Evolutionary conservation across 2,797 vertebrate species (phyloP), one percentile per base, ranked within the genome.

Genomic region (Xenopus petersii): DNA sequence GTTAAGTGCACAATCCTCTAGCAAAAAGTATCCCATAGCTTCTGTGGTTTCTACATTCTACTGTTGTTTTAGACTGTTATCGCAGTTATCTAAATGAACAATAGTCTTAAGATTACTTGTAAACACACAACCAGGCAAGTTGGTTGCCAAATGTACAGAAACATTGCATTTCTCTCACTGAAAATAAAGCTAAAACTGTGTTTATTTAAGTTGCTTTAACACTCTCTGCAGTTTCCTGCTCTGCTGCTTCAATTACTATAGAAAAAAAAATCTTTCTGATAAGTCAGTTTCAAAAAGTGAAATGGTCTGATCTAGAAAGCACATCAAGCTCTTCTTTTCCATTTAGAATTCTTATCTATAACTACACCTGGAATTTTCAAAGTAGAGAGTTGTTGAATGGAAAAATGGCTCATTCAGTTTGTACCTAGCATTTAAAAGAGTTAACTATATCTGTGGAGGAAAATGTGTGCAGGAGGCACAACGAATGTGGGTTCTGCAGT

Each of bases 291-390:
- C 74, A 78, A 75, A 71, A 83, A 83, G 55, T 77, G 81, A 81
- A 87, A 86, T 80, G 79, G 82, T 81, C 75, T 70, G 76, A 79
- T 87, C 77, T 82, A 79, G 70, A 75, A 71, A 80, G 76, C 79
- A 86, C 87, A 89, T 89, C 87, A 62, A 80, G 73, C 76, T 86
- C 80, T 81, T 85, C 84, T 83, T 77, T 73, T 61, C 62, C 84
- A 86, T 87, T 85, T 85, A 79, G 80, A 85, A 83, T 85, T 81
- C 87, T 89, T 89, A 89, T 89, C 88, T 89, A 78, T 73, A 73
- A 64, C 83, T 82, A 82, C 87, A 89, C 87, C 87, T 89, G 86
- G 86, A 82, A 81, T 79, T 83, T 67, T 82, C 81, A 85, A 86
- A 89, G 82, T 80, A 81, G n/a, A 68, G 81, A 85, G 80, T 79